Base-by-base conservation (phyloP, 2,888 invertebrate genomes). In the Brachyptera putata region DNA sequence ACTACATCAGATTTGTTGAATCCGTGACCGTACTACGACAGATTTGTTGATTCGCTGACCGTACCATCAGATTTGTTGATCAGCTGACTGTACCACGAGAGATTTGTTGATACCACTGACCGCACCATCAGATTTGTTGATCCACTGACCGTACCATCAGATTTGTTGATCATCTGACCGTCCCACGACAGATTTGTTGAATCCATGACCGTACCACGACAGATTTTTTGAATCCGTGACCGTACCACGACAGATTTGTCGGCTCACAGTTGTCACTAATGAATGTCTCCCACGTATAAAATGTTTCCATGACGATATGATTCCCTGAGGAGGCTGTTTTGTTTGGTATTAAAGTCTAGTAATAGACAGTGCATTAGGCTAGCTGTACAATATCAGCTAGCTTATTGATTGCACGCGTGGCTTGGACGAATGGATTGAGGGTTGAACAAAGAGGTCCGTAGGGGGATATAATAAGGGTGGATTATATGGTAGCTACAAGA, bases 251-350 rank as follows among this genome's bases (percentile, higher is more conserved):
- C 50, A 30, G 50, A 50, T 50, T 30, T 34, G 14, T 16, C 34
- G 14, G n/a, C 50, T 53, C 36, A 21, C 36, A 30, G 46, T 24
- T 22, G 21, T 16, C 46, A 46, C 53, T 53, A 53, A 53, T 53
- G 34, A 53, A 34, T 34, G 53, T 21, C n/a, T 36, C 53, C 53
- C 34, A 16, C 50, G 34, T 34, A 53, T 34, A 36, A 53, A 34
- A 34, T 16, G 53, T 53, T 18, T 18, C 34, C 16, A 13, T 18
- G 16, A 34, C 53, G 53, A 16, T 36, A 49, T 53, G 53, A 50
- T 14, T 53, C 53, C 53, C 53, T n/a, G 16, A 53, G 53, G 53
- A 53, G 53, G 1, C 53, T 53, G 53, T 53, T 53, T 53, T 53
- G 53, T 53, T 53, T 53, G 53, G 34, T 53, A 53, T 53, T 53